Conservation (phyloP, 2,888 invertebrate genomes). For the Drosophila meridiana region DNA sequence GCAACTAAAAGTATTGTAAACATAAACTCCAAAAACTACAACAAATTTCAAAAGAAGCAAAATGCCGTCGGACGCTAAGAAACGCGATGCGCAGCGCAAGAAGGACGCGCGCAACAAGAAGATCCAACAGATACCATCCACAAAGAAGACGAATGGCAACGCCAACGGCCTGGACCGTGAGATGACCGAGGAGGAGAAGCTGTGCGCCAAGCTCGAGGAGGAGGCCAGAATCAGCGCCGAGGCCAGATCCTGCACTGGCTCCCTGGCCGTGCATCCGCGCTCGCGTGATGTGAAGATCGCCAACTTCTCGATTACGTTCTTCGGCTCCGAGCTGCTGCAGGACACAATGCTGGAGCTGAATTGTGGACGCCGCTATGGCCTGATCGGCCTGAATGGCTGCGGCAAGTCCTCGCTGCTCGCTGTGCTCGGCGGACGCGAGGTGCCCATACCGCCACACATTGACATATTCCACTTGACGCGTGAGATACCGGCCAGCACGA, state of each 20-base stretch:
- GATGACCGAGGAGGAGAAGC: slow-evolving; percentile 88
- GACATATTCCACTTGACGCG: slow-evolving; percentile 98
- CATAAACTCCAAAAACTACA: slow-evolving; percentile 82
- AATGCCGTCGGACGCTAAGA: slow-evolving; percentile 99
- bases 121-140: slow-evolving; percentile 86
- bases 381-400: slow-evolving; percentile 98
- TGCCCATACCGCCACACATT: slow-evolving; percentile 97
- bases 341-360: slow-evolving; percentile 99
- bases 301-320: slow-evolving; percentile 98
- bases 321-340: slow-evolving; percentile 97
- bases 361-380: slow-evolving; percentile 97
- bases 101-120: slow-evolving; percentile 92
- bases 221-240: slow-evolving; percentile 97
- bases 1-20: slow-evolving; percentile 42
- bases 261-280: slow-evolving; percentile 96
- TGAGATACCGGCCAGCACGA: slow-evolving; percentile 99
- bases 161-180: slow-evolving; percentile 86
- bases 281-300: slow-evolving; percentile 98
- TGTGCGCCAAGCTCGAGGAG: slow-evolving; percentile 94
- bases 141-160: slow-evolving; percentile 86
- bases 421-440: slow-evolving; percentile 95
- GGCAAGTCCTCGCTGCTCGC: slow-evolving; percentile 98
- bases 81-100: slow-evolving; percentile 98
- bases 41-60: slow-evolving; percentile 21
- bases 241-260: slow-evolving; percentile 97